Evolutionary conservation across 2,797 vertebrate species (phyloP), one percentile per base, ranked within the genome.

Genomic region (Spinibarbus caldwelli): DNA sequence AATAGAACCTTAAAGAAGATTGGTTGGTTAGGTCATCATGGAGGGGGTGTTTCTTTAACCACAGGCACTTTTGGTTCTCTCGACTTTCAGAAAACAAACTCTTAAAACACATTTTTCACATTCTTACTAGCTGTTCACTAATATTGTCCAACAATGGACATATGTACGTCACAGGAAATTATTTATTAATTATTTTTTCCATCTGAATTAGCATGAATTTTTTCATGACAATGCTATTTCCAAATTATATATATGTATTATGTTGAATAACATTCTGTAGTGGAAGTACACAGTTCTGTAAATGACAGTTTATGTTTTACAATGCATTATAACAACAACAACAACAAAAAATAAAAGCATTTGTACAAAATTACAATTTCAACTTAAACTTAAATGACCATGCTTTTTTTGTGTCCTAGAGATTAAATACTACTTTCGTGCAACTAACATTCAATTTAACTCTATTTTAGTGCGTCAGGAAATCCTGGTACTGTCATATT

Each of bases 1-100:
- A 78, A 70, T 68, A 57, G 49, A 84, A 26, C 26, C 26, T 68
- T 68, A 78, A 43, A 78, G 38, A 73, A 62, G 62, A 78, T 68
- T 57, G 43, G 34, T n/a, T 78, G 23, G 11, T 66, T 78, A 26
- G 59, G 26, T 31, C 75, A 78, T 34, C 36, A 70, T 8, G 21
- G 36, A 68, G 11, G 6, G 14, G 19, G 43, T 38, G 6, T 83
- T 62, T 64, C 11, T 79, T 66, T 3, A 34, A 47, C 17, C 47
- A 73, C 21, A 26, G 9, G 23, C 9, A 4, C 31, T 52, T 41
- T 52, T 41, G 4, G 21, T 26, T 31, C 54, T 64, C 29, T 36
- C 4, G 26, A 62, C 31, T n/a, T 36, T 67, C 12, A 52, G 45
- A 49, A 68, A 45, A 79, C 23, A 47, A 49, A 49, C 26, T 31